Base-by-base conservation (phyloP, 2,888 invertebrate genomes). In the Tillus elongatus region DNA sequence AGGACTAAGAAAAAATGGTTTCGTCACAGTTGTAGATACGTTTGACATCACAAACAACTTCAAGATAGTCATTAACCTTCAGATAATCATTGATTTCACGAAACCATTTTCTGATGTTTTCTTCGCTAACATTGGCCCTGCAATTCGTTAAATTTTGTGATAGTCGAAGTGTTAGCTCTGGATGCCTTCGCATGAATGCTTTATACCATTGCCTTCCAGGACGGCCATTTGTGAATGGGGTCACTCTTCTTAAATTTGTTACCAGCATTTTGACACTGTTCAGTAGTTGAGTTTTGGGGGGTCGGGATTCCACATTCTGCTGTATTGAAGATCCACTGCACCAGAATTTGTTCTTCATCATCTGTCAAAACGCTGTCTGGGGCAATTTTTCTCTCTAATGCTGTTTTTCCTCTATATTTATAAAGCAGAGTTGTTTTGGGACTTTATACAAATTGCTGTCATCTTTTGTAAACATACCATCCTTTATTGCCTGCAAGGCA, bases 131-230 rank as follows among this genome's bases (percentile, higher is more conserved):
- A 10, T 37, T 43, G 15, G 55, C 45, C 34, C 51, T 34, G 4
- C 38, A 29, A 11, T 41, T 30, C 4, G 50, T 51, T 27, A 59
- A 46, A 43, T 54, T 56, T 47, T 60, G 52, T 6, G 54, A 39
- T 16, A 50, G 42, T 12, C 52, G 40, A 41, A 47, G 30, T 6
- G 50, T 36, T 3, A 62, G 40, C 30, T 51, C 46, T 28, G 56
- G 54, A 42, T 61, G 55, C 35, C 58, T 45, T 35, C 49, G 47
- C 39, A 57, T 37, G 47, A 63, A 63, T 4, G 35, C 37, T 16
- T 50, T 36, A 38, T 50, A 62, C 59, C 60, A 63, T 24, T 55
- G 52, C 35, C 51, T 51, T n/a, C 58, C n/a, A n/a, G n/a, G n/a
- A n/a, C n/a, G n/a, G n/a, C n/a, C n/a, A n/a, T n/a, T n/a, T n/a